Evolutionary conservation across 2,797 vertebrate species (phyloP).

Genomic region (Ambastaia sidthimunki): DNA sequence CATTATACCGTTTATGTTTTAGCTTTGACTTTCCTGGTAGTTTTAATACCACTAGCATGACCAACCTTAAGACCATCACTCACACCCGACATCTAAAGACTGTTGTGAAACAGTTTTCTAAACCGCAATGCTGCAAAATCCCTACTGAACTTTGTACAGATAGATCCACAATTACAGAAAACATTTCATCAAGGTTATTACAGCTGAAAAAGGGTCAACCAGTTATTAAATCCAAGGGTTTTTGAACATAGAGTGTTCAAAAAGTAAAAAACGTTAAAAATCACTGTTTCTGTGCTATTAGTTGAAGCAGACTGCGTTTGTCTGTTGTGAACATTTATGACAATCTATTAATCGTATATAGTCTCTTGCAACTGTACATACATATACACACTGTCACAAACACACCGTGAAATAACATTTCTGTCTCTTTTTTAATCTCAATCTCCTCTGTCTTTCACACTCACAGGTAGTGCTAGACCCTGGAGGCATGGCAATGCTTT

Average conservation of each 20-base stretch:
- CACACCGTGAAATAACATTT: neutral
- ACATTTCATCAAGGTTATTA: neutral
- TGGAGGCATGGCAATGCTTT: slow-evolving; percentile 23
- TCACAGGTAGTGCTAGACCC: neutral
- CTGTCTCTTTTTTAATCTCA: neutral
- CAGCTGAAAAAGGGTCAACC: neutral
- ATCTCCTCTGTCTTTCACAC: neutral
- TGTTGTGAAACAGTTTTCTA: no score
- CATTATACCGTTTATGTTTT: no score
- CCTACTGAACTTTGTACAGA: no score
- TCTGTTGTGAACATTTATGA: neutral
- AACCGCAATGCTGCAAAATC: no score
- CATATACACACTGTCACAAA: no score
- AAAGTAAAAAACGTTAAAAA: neutral
- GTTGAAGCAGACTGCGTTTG: neutral
- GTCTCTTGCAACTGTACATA: no score
- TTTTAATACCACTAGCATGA: no score
- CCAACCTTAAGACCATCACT: no score
- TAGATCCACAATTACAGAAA: neutral
- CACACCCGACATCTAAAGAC: no score
- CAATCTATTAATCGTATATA: neutral
- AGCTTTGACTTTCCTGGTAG: no score
- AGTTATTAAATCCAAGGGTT: neutral
- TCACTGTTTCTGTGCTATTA: no score
- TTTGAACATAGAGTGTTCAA: neutral